Evolutionary conservation across 2,888 invertebrate species (phyloP), one percentile per base, ranked within the genome.

Genomic region (Folsomia manolachei): DNA sequence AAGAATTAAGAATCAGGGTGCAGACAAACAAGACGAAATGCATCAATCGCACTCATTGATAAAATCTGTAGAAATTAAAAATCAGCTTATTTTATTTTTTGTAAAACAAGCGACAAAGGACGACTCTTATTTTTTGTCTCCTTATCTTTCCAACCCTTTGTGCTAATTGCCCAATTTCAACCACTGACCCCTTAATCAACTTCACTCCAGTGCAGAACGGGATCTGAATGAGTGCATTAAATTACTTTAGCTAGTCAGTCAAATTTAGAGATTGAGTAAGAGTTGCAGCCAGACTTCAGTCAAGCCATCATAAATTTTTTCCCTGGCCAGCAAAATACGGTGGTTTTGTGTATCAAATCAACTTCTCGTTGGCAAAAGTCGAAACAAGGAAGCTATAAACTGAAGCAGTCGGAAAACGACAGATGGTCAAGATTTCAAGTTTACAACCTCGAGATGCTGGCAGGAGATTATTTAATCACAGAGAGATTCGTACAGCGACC

Each of bases 401-500:
- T 39, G 39, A 39, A 39, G 39, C 39, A 39, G 14, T 14, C 39
- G n/a, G 56, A 56, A 18, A 21, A n/a, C 56, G 21, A 21, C 56
- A 56, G 56, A 56, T 56, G 56, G 56, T 56, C 56, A 56, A 56
- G 56, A 56, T 56, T 56, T 56, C 56, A 56, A 56, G 56, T 56
- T 56, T 21, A 56, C 19, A 19, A 56, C 56, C 21, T 19, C 56
- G 39, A 39, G 39, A 39, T 39, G 39, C 39, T 39, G 39, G 39
- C 39, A 39, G 39, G n/a, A 56, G 56, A 56, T 56, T 56, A 56
- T 56, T 19, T 56, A 56, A 56, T 56, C 56, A 56, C 19, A 21
- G 56, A n/a, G 18, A 56, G n/a, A n/a, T n/a, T n/a, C n/a, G n/a
- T n/a, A n/a, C 19, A 56, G 21, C 56, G 56, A 39, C 39, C 39